Base-by-base conservation (phyloP, 2,888 invertebrate species). In the Agonopterix arenella region DNA sequence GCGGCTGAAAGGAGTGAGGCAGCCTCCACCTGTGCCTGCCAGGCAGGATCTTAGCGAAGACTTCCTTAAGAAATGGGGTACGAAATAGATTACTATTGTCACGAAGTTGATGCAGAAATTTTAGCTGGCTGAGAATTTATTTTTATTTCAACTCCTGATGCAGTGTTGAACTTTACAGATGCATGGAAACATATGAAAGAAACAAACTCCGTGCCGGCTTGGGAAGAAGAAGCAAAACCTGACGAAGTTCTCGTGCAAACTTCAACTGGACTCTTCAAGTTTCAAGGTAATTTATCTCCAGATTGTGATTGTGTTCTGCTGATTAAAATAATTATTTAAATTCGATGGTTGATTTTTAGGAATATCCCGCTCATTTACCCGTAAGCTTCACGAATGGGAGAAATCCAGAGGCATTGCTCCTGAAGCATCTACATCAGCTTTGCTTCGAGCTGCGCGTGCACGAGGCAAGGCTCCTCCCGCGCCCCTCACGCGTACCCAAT, bases 351-450 rank as follows among this genome's bases (percentile, higher is more conserved):
- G 13, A 8, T 40, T 36, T 43, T 13, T 53, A 90, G 90, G 92
- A 8, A 96, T 97, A 60, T 96, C 96, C 0, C 91, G 96, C 44
- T 96, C 96, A 60, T 97, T 97, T 76, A 96, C 97, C 0, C 93
- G 94, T 28, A 96, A 96, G 68, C 90, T 97, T 0, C 96, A 96
- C 75, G 97, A 97, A 74, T 97, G 97, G 97, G 95, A 96, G 72
- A 95, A 96, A 66, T 94, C 95, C n/a, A 90, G 93, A 53, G 96
- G 96, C 1, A 96, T 96, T 52, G 93, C 94, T 0, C 96, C 96
- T 0, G 96, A 96, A 76, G 93, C 93, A 0, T 96, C 96, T 0
- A 96, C 96, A 0, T 95, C 96, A 59, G 95, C 96, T 0, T 80
- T 96, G 0, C 85, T 96, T 2, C 93, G 76, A 1, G 89, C 88